Base-by-base conservation (phyloP, 2,888 invertebrate species). In the Leucoma salicis region DNA sequence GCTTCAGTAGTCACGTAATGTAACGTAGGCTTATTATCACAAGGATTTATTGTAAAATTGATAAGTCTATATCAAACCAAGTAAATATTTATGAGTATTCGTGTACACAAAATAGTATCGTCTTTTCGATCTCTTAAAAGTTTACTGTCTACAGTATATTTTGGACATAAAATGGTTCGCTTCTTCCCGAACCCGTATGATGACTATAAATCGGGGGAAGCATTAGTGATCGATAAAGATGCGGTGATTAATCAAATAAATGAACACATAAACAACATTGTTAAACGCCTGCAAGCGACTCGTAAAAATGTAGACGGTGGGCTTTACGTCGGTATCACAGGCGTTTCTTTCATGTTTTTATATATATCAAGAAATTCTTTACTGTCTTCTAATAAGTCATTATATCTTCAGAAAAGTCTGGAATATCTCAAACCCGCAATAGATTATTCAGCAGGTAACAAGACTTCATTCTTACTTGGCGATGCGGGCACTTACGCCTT, bases 311-410 rank as follows among this genome's bases (percentile, higher is more conserved):
- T 93, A 5, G 82, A 83, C 7, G 89, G 88, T 7, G 94, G 94
- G 0, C 64, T 95, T 1, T 95, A 95, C 70, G 91, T 94, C 31
- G 95, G 95, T 0, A 78, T 92, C 18, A 91, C 92, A 31, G 95
- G 96, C 7, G 90, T 95, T 35, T 92, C 94, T 0, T 96, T 92
- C 69, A 95, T 95, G 94, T 94, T 93, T 63, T 93, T 94, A 73
- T 92, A 93, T 63, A 69, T 96, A 37, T 90, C 92, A 11, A 91
- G 91, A 66, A 91, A 92, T 33, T 75, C 91, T 0, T 66, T 68
- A 57, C 85, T 92, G 8, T 71, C 77, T 1, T 76, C 81, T 21
- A 74, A 89, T 31, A 88, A 79, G 53, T 49, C 63, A 7, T 67
- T 78, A 1, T 93, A 92, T 41, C 57, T 95, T 28, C 84, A 92